phyloP scores from a whole-genome alignment of 2,888 invertebrate genomes.

The Macrophya annulata region DNA sequence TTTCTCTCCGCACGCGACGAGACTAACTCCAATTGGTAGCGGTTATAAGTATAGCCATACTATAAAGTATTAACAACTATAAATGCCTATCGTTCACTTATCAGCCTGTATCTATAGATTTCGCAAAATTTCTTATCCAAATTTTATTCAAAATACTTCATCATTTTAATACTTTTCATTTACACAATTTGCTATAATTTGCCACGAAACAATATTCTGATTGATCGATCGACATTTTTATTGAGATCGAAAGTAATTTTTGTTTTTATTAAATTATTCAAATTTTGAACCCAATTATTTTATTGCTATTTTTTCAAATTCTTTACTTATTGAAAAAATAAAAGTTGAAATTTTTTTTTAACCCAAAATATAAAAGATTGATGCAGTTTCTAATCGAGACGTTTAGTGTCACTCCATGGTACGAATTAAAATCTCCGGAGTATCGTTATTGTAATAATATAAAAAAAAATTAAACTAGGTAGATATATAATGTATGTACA shows the following conservation, averaged over 20 bases:
- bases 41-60: slow-evolving; percentile 9
- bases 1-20: slow-evolving; percentile 68
- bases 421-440: neutral
- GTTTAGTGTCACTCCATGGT: neutral
- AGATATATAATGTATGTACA: neutral
- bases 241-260: no score
- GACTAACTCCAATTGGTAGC: neutral
- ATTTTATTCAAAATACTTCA: neutral
- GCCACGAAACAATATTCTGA: no score
- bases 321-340: no score
- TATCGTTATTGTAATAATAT: neutral
- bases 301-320: no score
- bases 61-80: neutral
- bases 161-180: no score
- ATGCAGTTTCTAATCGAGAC: neutral
- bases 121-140: neutral
- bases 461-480: neutral
- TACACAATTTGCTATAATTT: neutral
- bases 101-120: no score
- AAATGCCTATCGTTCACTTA: neutral
- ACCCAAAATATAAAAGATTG: neutral
- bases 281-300: no score
- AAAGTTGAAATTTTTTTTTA: neutral
- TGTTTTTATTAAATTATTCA: no score
- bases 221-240: no score